Evolutionary conservation across 2,888 invertebrate species (phyloP).

Genomic region (Epinotia bilunana): DNA sequence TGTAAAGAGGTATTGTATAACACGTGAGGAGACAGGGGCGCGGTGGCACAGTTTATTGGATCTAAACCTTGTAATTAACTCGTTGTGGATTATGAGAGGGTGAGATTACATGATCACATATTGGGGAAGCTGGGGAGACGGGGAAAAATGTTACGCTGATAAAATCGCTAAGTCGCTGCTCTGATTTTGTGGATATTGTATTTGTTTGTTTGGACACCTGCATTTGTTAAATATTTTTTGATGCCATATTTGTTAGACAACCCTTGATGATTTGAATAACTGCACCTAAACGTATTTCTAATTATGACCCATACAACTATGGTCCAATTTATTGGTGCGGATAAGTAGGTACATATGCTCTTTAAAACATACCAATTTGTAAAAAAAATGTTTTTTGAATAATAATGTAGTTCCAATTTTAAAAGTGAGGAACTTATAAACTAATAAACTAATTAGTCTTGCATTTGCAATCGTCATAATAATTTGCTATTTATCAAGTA

Average conservation of each 20-base stretch:
- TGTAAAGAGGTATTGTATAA: slow-evolving; percentile 42
- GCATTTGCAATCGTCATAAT: no score
- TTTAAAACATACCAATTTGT: no score
- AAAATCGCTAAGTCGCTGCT: slow-evolving; percentile 36
- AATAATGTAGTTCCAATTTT: no score
- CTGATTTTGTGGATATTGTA: slow-evolving; percentile 18
- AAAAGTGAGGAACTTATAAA: no score
- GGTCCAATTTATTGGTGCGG: no score
- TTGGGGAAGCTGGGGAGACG: slow-evolving; percentile 46
- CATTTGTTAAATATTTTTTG: background rate
- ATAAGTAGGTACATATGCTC: no score
- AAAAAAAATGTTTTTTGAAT: no score
- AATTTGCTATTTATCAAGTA: background rate
- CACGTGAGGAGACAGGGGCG: slow-evolving; percentile 49
- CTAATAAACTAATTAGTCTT: no score
- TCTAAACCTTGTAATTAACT: slow-evolving; percentile 70
- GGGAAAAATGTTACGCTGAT: slow-evolving; percentile 40
- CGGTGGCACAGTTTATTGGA: slow-evolving; percentile 60
- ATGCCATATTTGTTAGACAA: no score
- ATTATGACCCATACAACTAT: no score
- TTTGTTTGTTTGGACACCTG: background rate
- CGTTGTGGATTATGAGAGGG: slow-evolving; percentile 51
- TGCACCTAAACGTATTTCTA: no score
- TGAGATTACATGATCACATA: slow-evolving; percentile 45
- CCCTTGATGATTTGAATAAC: no score